phyloP scores from a whole-genome alignment of 2,113 vertebrate genomes.

The Calyptommatus sinebrachiatus region DNA sequence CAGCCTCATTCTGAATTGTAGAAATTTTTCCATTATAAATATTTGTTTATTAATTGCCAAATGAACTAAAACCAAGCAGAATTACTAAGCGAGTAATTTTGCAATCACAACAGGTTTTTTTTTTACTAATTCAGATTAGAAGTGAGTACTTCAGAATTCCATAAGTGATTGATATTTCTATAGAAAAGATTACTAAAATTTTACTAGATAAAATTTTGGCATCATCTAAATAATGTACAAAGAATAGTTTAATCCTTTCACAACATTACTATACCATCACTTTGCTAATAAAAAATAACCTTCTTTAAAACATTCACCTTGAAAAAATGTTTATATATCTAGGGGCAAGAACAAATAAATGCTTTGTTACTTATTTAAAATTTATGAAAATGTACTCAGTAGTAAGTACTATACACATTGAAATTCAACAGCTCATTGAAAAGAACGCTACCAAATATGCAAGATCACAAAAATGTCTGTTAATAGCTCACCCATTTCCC shows the following conservation, averaged over 20 bases:
- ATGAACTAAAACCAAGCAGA: neutral
- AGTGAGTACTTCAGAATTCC: neutral
- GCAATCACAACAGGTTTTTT: neutral
- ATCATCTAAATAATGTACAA: neutral
- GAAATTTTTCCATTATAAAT: slow-evolving; percentile 11
- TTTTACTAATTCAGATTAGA: neutral
- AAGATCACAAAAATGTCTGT: slow-evolving; percentile 48
- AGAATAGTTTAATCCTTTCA: neutral
- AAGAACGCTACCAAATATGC: slow-evolving; percentile 51
- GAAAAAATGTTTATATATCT: neutral
- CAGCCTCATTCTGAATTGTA: neutral
- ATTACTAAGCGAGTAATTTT: neutral
- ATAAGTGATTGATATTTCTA: neutral
- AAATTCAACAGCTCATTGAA: neutral
- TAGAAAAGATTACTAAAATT: neutral
- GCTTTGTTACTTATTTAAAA: slow-evolving; percentile 42
- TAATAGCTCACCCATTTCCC: slow-evolving; percentile 53
- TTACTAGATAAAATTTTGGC: neutral
- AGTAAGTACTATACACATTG: neutral
- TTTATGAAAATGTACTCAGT: slow-evolving; percentile 13
- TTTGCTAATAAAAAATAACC: neutral
- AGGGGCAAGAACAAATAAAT: neutral
- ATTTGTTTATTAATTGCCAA: neutral
- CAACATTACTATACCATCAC: neutral
- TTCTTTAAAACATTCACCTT: neutral